Percentiles rank a stretch among this genome's conserved stretches.
Evolutionary conservation across 2,888 invertebrate genomes (phyloP).

Genomic region (Adelphocoris suturalis): DNA sequence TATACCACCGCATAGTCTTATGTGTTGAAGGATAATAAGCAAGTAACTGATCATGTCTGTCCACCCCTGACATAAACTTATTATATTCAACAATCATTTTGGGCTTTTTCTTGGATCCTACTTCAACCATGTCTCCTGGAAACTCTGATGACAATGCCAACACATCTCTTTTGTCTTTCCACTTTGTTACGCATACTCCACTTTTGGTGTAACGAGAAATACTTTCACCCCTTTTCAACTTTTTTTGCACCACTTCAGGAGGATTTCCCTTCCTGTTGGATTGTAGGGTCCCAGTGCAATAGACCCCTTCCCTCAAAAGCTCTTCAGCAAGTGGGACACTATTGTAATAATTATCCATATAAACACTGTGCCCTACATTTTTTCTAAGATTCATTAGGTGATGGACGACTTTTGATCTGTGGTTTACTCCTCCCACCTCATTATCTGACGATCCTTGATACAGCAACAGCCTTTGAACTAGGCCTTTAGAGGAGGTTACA

Average conservation of each 20-base stretch:
- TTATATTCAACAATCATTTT: slow-evolving; percentile 50
- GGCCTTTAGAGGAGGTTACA: too few relatives aligned
- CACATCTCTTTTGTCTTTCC: slow-evolving; percentile 52
- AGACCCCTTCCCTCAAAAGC: slow-evolving; percentile 75
- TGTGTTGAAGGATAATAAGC: slow-evolving; percentile 60
- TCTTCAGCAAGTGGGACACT: slow-evolving; percentile 76
- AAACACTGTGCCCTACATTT: too few relatives aligned
- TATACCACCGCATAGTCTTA: too few relatives aligned
- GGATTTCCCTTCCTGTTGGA: slow-evolving; percentile 75
- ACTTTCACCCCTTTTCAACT: slow-evolving; percentile 72
- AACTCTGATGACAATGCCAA: slow-evolving; percentile 56
- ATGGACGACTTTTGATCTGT: too few relatives aligned
- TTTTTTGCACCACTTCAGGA: slow-evolving; percentile 75
- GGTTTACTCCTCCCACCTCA: too few relatives aligned
- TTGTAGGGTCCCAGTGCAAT: slow-evolving; percentile 78
- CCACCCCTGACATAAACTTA: slow-evolving; percentile 60
- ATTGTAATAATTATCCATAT: slow-evolving; percentile 77
- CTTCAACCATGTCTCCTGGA: slow-evolving; percentile 53
- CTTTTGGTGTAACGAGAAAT: slow-evolving; percentile 63
- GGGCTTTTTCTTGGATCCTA: slow-evolving; percentile 51
- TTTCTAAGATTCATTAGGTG: too few relatives aligned
- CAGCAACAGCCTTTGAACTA: too few relatives aligned
- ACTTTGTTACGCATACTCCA: slow-evolving; percentile 56
- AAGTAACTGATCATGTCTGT: slow-evolving; percentile 56
- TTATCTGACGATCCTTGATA: too few relatives aligned